A percentile compares a stretch with the other conserved stretches of the same genome.
These are phyloP conservation scores for Aspiorhynchus laticeps DNA, from an alignment of 2,113 vertebrate species.

Conservation along the genomic window DNA sequence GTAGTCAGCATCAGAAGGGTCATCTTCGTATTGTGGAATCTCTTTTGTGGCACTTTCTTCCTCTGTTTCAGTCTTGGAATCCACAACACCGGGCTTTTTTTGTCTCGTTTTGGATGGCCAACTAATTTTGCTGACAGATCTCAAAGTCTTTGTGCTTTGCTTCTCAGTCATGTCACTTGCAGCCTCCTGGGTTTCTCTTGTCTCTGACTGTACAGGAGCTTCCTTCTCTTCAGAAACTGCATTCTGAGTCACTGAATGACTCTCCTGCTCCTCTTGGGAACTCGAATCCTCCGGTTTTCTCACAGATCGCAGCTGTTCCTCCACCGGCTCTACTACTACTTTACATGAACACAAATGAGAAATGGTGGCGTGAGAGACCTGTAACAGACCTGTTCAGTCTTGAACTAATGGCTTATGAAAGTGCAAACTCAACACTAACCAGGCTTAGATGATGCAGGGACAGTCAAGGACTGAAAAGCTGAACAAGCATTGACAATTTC, in stretches of 20 bases:
- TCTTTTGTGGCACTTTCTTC: constrained; percentile 55
- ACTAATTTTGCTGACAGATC: constrained; percentile 43
- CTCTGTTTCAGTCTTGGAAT: constrained; percentile 39
- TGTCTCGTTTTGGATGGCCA: constrained; percentile 27
- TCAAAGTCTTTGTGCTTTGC: constrained; percentile 49
- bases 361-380: neutral
- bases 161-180: constrained; percentile 38
- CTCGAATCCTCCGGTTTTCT: constrained; percentile 47
- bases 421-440: constrained; percentile 59
- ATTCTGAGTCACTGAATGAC: constrained; percentile 34
- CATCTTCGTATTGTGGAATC: constrained; percentile 65
- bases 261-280: constrained; percentile 54
- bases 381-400: neutral
- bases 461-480: constrained; percentile 83
- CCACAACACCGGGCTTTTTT: constrained; percentile 17
- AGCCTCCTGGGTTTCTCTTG: constrained; percentile 41
- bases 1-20: constrained; percentile 72
- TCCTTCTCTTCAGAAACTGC: constrained; percentile 25
- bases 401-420: neutral
- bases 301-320: constrained; percentile 52
- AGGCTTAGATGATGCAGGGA: constrained; percentile 57
- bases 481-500: constrained; percentile 91
- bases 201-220: constrained; percentile 37
- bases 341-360: constrained; percentile 11
- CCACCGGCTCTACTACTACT: constrained; percentile 1